Evolutionary conservation across 1,140 invertebrate species (phyloP).

Genomic region (Pteromalus puparum): DNA sequence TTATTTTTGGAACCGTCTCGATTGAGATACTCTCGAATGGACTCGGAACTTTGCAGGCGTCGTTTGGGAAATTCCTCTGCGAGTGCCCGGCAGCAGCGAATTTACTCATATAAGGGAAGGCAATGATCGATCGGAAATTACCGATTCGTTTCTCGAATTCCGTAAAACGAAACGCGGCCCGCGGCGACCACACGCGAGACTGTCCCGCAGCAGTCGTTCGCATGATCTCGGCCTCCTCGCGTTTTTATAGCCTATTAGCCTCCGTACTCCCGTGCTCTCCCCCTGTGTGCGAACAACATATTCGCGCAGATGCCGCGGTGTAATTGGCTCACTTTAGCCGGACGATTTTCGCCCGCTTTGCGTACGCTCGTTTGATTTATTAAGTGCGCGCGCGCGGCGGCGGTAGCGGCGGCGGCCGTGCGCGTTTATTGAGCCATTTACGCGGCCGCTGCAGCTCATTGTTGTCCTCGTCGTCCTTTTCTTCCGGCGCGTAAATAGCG

Average conservation of each 20-base stretch:
- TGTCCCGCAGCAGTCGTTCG: not conserved
- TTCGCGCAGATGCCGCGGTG: not conserved
- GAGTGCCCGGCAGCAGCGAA: too few species aligned
- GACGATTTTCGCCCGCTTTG: not conserved
- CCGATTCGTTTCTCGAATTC: too few species aligned
- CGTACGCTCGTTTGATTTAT: conserved; percentile 25
- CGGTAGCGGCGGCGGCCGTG: too few species aligned
- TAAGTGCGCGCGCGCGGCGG: not conserved
- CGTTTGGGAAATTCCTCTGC: too few species aligned
- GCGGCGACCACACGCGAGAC: not conserved
- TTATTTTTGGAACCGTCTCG: too few species aligned
- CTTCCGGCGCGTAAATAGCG: not conserved
- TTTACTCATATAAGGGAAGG: too few species aligned
- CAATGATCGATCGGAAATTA: too few species aligned
- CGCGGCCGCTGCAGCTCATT: not conserved
- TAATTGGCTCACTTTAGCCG: conserved; percentile 31
- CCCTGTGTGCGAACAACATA: not conserved
- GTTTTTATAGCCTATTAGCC: too few species aligned
- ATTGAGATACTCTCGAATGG: too few species aligned
- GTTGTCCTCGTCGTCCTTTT: not conserved
- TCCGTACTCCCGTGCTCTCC: not conserved
- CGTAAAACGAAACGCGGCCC: too few species aligned
- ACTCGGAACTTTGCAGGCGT: too few species aligned
- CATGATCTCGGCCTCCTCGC: not conserved
- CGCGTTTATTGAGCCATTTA: conserved; percentile 35